These are phyloP conservation scores for Chesias legatella DNA, from an alignment of 2,888 invertebrate genomes.

Conservation along the genomic window DNA sequence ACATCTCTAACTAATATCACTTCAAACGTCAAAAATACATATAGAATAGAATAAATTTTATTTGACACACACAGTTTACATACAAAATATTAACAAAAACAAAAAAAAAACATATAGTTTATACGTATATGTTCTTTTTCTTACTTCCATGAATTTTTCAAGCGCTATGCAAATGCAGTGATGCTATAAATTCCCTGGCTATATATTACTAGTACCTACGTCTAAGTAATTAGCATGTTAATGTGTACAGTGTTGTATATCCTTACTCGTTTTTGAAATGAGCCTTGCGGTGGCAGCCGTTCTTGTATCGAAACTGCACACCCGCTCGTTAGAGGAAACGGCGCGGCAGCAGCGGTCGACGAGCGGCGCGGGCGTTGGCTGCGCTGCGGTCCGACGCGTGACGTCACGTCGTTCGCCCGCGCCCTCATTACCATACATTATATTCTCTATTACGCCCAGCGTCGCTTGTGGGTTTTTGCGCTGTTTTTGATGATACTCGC, in stretches of 20 bases:
- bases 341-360: constrained; percentile 43
- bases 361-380: constrained; percentile 8
- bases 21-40: no score
- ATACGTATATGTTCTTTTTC: no score
- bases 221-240: constrained; percentile 21
- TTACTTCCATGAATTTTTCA: no score
- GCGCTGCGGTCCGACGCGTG: constrained; percentile 71
- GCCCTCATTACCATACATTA: constrained; percentile 79
- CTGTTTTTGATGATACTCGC: constrained; percentile 63
- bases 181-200: constrained; percentile 14
- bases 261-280: constrained; percentile 32
- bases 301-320: constrained; percentile 69
- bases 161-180: constrained; percentile 10
- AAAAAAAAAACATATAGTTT: no score
- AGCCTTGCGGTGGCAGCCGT: constrained; percentile 35
- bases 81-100: no score
- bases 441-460: constrained; percentile 70
- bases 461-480: constrained; percentile 61
- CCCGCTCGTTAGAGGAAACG: constrained; percentile 64
- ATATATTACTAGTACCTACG: constrained; percentile 14
- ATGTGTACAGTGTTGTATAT: constrained; percentile 15
- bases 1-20: no score
- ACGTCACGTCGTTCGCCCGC: constrained; percentile 68
- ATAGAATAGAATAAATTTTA: no score
- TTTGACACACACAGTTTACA: no score